Conservation (phyloP, 2,797 vertebrate genomes). For the Zalophus californianus region DNA sequence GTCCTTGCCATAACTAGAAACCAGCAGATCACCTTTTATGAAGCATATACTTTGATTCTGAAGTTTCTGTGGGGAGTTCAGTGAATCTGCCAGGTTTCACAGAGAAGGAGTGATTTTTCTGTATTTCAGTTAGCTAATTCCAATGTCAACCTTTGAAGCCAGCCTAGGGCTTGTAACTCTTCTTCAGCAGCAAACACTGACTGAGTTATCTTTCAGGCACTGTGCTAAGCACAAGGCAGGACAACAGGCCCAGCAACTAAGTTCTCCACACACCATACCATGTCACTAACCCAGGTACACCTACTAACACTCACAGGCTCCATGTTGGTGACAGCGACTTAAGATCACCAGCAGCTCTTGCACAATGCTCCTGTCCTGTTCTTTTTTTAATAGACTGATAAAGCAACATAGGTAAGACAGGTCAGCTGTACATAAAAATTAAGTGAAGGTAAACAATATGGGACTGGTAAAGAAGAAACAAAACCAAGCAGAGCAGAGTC, state of each 20-base stretch:
- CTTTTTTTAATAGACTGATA: not conserved
- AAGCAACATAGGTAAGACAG: slow-evolving; percentile 32
- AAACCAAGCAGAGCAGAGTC: slow-evolving; percentile 22
- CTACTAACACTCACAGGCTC: not conserved
- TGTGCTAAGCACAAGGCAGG: not conserved
- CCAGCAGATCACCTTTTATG: not conserved
- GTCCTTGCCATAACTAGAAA: slow-evolving; percentile 1
- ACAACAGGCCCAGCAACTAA: not conserved
- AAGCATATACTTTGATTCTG: slow-evolving; percentile 17
- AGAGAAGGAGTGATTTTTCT: slow-evolving; percentile 51
- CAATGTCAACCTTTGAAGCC: not conserved
- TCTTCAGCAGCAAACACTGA: not conserved
- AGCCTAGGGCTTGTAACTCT: not conserved
- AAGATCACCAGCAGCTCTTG: not conserved
- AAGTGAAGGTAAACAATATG: slow-evolving; percentile 25
- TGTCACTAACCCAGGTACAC: not conserved
- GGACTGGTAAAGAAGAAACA: not conserved
- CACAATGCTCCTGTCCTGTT: not conserved
- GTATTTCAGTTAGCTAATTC: not conserved
- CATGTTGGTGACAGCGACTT: not conserved
- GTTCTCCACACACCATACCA: not conserved
- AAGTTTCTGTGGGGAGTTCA: slow-evolving; percentile 17
- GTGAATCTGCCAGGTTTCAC: slow-evolving; percentile 17
- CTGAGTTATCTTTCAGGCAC: not conserved
- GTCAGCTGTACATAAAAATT: slow-evolving; percentile 39